Percentiles rank a stretch among this genome's conserved stretches.
phyloP scores from a whole-genome alignment of 2,113 vertebrate species.

The Phasianus colchicus region DNA sequence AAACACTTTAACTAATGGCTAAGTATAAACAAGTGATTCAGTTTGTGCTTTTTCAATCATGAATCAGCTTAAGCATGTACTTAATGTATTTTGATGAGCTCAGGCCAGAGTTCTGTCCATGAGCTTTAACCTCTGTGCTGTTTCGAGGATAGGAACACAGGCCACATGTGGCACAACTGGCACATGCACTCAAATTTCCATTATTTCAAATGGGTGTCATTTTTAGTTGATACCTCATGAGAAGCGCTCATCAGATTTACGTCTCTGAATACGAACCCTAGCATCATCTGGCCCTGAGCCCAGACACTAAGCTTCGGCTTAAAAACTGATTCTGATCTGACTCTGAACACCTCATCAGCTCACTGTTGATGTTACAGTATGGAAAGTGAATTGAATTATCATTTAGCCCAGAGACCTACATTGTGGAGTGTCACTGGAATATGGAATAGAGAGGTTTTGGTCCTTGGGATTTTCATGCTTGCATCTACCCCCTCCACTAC shows the following conservation, averaged over 20 bases:
- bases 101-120: neutral
- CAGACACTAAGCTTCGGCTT: neutral
- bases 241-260: neutral
- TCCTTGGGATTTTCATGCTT: neutral
- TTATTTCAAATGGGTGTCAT: neutral
- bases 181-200: neutral
- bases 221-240: neutral
- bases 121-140: neutral
- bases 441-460: neutral
- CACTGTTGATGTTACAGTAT: neutral
- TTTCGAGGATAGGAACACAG: neutral
- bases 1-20: neutral
- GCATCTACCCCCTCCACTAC: neutral
- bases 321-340: neutral
- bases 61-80: neutral
- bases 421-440: neutral
- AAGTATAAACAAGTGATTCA: neutral
- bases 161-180: neutral
- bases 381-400: constrained; percentile 7
- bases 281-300: neutral
- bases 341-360: neutral
- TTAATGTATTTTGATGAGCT: neutral
- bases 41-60: neutral
- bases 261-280: neutral
- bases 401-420: neutral